A percentile compares a stretch with the other conserved stretches of the same genome.
Conservation (phyloP, 35 echinoderm and acorn worm genomes). For the Nesometra sesokonis region DNA sequence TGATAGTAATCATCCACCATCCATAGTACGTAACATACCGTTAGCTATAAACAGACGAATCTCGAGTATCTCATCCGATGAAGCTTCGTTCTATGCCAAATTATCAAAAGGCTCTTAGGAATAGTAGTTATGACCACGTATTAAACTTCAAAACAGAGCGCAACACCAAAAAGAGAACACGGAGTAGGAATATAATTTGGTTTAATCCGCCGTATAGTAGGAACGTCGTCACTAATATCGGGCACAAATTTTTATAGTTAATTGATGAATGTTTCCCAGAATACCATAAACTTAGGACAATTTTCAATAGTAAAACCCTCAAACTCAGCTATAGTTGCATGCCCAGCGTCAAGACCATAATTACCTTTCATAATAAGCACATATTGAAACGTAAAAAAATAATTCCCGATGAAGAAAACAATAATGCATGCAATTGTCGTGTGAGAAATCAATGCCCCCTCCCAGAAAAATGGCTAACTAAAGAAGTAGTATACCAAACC, state of each 20-base stretch:
- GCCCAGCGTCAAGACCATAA: neutral
- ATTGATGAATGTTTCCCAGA: constrained; percentile 2
- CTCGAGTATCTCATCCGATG: neutral
- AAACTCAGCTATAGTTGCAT: constrained; percentile 14
- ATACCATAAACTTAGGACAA: neutral
- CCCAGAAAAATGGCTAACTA: neutral
- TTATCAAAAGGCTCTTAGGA: neutral
- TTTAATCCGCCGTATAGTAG: neutral
- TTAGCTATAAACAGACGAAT: neutral
- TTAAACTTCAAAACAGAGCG: neutral
- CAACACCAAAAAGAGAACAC: neutral
- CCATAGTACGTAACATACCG: neutral
- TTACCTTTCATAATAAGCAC: neutral
- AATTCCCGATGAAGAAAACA: neutral
- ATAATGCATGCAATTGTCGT: neutral
- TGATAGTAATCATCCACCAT: constrained; percentile 10
- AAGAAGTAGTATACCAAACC: neutral
- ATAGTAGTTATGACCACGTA: neutral
- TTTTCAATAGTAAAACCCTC: neutral
- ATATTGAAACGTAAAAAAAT: neutral
- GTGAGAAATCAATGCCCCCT: neutral
- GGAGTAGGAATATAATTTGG: neutral
- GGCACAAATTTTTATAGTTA: neutral
- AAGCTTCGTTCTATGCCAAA: neutral
- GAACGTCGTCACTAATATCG: neutral